Percentiles rank a stretch among this genome's conserved stretches.
These are phyloP conservation scores for Malacosoma neustria DNA, from an alignment of 2,888 invertebrate species.

Conservation along the genomic window DNA sequence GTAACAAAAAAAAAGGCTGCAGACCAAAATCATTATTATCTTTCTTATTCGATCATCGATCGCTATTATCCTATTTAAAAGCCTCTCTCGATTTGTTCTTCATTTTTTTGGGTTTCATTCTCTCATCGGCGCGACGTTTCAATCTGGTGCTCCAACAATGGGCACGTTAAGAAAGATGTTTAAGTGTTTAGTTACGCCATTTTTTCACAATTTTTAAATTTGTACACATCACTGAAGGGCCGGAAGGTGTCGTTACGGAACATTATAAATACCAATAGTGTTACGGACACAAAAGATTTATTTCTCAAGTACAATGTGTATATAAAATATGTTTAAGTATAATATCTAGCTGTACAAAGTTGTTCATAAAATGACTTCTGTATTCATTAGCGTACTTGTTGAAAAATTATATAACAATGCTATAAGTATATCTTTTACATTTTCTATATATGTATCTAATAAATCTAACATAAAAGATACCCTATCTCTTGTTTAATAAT, in stretches of 20 bases:
- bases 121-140: constrained; percentile 51
- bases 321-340: no score
- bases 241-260: constrained; percentile 71
- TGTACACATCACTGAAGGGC: constrained; percentile 62
- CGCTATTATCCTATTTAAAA: constrained; percentile 73
- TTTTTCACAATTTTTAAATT: constrained; percentile 71
- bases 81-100: constrained; percentile 72
- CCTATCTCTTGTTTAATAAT: no score
- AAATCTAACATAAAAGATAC: no score
- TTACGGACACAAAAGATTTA: constrained; percentile 29
- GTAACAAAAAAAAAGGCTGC: constrained; percentile 53
- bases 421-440: no score
- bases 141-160: constrained; percentile 62
- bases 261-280: constrained; percentile 60
- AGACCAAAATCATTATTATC: constrained; percentile 69
- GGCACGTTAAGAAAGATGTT: constrained; percentile 71
- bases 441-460: no score
- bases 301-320: constrained; percentile 26
- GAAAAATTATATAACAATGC: no score
- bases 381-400: no score
- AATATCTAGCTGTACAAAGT: no score
- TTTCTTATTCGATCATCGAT: constrained; percentile 70
- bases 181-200: constrained; percentile 72
- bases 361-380: no score
- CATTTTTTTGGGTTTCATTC: constrained; percentile 55